Conservation (phyloP, 1,140 invertebrate species). For the Zophobas atratus region DNA sequence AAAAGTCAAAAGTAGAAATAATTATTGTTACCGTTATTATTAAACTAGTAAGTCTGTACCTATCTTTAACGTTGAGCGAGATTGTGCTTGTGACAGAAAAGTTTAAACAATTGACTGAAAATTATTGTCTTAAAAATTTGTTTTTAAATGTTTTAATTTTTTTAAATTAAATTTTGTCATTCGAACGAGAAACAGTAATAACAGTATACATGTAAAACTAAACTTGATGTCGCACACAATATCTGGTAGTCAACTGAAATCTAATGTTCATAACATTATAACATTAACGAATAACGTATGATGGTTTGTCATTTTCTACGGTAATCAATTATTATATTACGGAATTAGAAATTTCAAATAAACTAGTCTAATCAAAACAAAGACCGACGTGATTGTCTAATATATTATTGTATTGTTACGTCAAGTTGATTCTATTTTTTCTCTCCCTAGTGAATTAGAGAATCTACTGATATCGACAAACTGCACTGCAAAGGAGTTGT, state of each 20-base stretch:
- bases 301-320: too few relatives aligned
- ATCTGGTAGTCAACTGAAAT: too few relatives aligned
- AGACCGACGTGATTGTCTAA: slow-evolving; percentile 36
- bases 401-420: slow-evolving; percentile 42
- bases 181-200: background rate
- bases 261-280: too few relatives aligned
- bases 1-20: background rate
- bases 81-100: too few relatives aligned
- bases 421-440: slow-evolving; percentile 16
- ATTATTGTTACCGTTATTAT: background rate
- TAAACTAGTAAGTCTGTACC: background rate
- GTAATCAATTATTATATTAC: too few relatives aligned
- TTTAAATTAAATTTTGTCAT: too few relatives aligned
- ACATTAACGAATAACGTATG: too few relatives aligned
- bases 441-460: slow-evolving; percentile 60
- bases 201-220: background rate
- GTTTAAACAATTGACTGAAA: too few relatives aligned
- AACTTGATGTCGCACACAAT: background rate
- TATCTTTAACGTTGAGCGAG: background rate
- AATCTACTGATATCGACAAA: slow-evolving; percentile 65
- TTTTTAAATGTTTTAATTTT: too few relatives aligned
- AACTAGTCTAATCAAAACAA: background rate
- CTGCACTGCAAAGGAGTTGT: slow-evolving; percentile 63
- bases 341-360: too few relatives aligned
- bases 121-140: too few relatives aligned